Conservation (phyloP, 2,888 invertebrate species). For the Drosophila formosana region DNA sequence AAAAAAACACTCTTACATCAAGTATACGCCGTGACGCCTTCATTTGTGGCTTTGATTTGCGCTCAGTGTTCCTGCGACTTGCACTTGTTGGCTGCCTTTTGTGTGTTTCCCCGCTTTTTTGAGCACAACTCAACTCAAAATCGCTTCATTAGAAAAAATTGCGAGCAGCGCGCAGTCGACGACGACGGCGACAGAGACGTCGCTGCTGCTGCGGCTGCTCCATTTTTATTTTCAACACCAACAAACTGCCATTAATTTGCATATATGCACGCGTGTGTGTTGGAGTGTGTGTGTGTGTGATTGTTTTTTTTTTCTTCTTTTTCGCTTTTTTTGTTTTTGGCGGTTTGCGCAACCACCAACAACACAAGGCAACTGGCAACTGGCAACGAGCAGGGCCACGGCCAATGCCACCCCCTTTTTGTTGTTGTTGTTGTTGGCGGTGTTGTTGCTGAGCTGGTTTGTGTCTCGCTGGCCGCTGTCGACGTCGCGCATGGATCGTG, state of each 20-base stretch:
- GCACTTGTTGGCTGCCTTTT: slow-evolving; percentile 34
- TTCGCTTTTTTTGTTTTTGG: slow-evolving; percentile 54
- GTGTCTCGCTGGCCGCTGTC: slow-evolving; percentile 27
- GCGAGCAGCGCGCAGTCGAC: slow-evolving; percentile 35
- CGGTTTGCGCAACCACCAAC: slow-evolving; percentile 71
- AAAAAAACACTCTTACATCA: slow-evolving; percentile 8
- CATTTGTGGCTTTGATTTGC: slow-evolving; percentile 63
- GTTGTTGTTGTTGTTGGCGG: neutral
- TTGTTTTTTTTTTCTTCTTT: slow-evolving; percentile 22
- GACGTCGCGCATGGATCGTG: slow-evolving; percentile 52
- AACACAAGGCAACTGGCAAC: slow-evolving; percentile 29
- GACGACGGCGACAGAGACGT: slow-evolving; percentile 24
- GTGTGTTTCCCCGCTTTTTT: slow-evolving; percentile 57
- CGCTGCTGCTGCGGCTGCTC: slow-evolving; percentile 65
- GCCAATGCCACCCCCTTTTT: slow-evolving; percentile 69
- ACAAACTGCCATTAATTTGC: slow-evolving; percentile 73
- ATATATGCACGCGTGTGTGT: slow-evolving; percentile 48
- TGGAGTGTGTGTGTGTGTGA: slow-evolving; percentile 25
- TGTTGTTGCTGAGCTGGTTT: neutral
- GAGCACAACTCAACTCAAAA: slow-evolving; percentile 60
- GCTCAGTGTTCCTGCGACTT: slow-evolving; percentile 10
- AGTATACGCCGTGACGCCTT: slow-evolving; percentile 47
- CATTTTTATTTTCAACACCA: slow-evolving; percentile 76
- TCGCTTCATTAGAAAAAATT: slow-evolving; percentile 69
- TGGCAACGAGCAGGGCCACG: slow-evolving; percentile 54